A percentile compares a stretch with the other conserved stretches of the same genome.
phyloP scores from a whole-genome alignment of 2,113 vertebrate genomes.

The Ictalurus furcatus region DNA sequence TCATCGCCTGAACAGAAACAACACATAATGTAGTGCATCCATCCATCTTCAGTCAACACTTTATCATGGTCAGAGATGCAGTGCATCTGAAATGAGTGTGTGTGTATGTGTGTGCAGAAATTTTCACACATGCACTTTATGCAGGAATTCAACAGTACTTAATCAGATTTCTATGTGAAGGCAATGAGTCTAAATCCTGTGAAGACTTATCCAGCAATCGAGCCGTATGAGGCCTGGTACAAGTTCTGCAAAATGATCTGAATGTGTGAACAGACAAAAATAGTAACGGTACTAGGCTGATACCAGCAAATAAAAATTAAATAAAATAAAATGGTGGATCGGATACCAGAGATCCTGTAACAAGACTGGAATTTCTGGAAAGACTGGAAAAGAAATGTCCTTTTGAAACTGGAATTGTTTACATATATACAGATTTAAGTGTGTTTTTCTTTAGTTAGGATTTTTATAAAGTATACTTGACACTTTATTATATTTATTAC shows the following conservation, averaged over 20 bases:
- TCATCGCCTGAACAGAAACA: constrained; percentile 85
- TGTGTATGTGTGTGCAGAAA: background rate
- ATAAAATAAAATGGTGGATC: background rate
- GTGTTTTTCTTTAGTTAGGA: no score
- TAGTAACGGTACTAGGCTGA: background rate
- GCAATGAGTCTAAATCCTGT: background rate
- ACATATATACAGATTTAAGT: no score
- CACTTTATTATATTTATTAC: no score
- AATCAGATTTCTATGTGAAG: background rate
- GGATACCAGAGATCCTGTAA: background rate
- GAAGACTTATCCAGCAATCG: background rate
- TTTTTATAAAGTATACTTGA: no score
- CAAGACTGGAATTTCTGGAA: background rate
- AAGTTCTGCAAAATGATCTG: background rate
- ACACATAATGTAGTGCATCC: background rate
- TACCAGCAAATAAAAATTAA: background rate
- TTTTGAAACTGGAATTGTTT: no score
- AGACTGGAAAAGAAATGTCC: no score
- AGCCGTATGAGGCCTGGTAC: background rate
- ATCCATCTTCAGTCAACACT: background rate
- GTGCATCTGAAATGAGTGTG: background rate
- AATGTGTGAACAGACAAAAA: background rate
- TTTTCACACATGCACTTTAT: background rate
- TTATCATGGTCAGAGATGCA: background rate
- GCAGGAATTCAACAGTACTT: background rate